These are phyloP conservation scores for Lepas anatifera DNA, from an alignment of 2,888 invertebrate genomes.

Conservation along the genomic window DNA sequence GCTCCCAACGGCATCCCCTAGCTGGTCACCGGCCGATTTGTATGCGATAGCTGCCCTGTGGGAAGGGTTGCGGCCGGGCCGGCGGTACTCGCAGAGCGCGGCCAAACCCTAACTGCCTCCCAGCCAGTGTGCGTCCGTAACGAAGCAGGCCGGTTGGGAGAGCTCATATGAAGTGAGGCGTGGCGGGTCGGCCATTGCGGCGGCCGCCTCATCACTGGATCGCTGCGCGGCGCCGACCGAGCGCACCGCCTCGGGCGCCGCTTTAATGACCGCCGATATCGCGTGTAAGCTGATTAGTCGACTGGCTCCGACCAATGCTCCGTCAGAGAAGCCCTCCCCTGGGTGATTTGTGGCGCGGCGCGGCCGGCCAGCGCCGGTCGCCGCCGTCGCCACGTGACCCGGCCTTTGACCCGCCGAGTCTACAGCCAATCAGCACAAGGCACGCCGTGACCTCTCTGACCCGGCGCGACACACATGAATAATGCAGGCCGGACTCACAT, in stretches of 20 bases:
- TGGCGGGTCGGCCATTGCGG: background rate
- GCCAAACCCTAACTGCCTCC: too few species aligned
- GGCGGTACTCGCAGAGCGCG: too few species aligned
- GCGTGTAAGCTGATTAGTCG: slow-evolving; percentile 8
- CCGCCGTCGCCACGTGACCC: background rate
- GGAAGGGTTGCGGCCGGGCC: background rate
- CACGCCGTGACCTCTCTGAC: background rate
- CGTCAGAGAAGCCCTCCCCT: background rate
- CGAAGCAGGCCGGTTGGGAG: background rate
- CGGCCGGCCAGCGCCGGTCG: background rate
- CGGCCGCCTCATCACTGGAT: background rate
- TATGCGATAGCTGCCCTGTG: background rate
- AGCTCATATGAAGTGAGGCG: background rate
- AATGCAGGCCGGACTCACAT: background rate
- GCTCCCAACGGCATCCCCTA: too few species aligned
- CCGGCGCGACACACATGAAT: slow-evolving; percentile 8
- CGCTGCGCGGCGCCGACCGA: background rate
- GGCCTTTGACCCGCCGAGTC: background rate
- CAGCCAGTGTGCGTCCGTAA: background rate
- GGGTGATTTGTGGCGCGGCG: background rate
- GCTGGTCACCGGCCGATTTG: background rate
- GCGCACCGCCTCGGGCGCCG: background rate
- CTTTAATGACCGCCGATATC: slow-evolving; percentile 6
- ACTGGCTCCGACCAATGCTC: background rate
- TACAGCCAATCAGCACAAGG: background rate